Evolutionary conservation across 2,888 invertebrate genomes (phyloP), one percentile per base, ranked within the genome.

Genomic region (Dryobotodes eremita): DNA sequence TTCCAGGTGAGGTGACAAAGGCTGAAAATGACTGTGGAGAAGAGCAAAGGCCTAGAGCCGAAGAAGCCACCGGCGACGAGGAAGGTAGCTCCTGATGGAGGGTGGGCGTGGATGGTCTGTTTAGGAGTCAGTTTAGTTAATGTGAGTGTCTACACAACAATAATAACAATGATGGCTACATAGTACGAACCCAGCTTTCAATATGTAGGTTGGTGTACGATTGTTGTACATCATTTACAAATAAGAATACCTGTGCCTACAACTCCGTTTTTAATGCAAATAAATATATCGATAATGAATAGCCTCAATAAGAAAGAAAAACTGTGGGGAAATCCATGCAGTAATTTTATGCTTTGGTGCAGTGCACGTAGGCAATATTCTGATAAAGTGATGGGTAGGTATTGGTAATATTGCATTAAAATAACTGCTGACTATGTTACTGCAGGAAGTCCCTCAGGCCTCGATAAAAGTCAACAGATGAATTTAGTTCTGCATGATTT

Each of bases 21-120:
- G 94, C 93, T 94, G 83, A 96, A 93, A 91, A 97, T 97, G 96
- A 97, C 96, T 89, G 96, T 94, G 89, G 96, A 97, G 93, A 96
- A 95, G 92, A 96, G 94, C 88, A 97, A 96, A 96, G 96, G 96
- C 85, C 88, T 89, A 53, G 91, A 90, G 79, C 84, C 90, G 76
- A 94, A 91, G 81, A 94, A 94, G 88, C 95, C 94, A 87, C 96
- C 96, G 87, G 94, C 96, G 84, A 97, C 97, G 42, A 97, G 97
- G 95, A 98, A 98, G 95, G 98, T 98, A 87, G 98, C 98, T 57
- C 98, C 98, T 66, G 98, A 99, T 93, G 98, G 98, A 73, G 98
- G 98, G 75, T 99, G 98, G 98, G 99, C 98, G 76, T 99, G 98
- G 98, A 97, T 98, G 96, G 98, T 98, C 83, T 98, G 98, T 86